Percentiles rank a stretch among this genome's conserved stretches.
These are phyloP conservation scores for Pseudolaguvia tuberculata DNA, from an alignment of 2,113 vertebrate species.

Conservation along the genomic window DNA sequence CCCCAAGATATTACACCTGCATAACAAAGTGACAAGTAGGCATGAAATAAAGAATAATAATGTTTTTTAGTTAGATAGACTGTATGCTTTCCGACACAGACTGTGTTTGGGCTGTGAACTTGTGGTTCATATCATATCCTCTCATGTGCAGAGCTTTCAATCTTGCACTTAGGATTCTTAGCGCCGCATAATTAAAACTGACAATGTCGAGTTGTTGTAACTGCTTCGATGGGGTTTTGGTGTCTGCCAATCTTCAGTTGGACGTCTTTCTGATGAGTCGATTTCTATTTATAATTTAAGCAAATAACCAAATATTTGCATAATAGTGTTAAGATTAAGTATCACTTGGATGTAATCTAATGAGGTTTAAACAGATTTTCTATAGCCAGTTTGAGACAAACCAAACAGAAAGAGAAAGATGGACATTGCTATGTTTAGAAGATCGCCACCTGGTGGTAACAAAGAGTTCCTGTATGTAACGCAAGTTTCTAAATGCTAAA, in stretches of 20 bases:
- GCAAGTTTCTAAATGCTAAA: background rate
- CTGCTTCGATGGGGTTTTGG: conserved; percentile 22
- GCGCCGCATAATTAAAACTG: conserved; percentile 47
- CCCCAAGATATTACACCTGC: background rate
- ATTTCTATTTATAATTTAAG: conserved; percentile 16
- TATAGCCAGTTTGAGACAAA: background rate
- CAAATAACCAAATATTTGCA: conserved; percentile 1
- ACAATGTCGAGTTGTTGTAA: conserved; percentile 41
- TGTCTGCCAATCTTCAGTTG: conserved; percentile 16
- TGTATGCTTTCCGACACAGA: conserved; percentile 4
- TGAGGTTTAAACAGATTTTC: conserved; percentile 21
- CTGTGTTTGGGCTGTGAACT: conserved; percentile 26
- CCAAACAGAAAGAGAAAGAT: background rate
- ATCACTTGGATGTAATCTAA: conserved; percentile 14
- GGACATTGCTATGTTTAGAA: conserved; percentile 27
- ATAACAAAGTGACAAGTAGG: background rate
- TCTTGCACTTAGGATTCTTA: conserved; percentile 43
- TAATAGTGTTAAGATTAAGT: conserved; percentile 12
- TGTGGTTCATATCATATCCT: conserved; percentile 40
- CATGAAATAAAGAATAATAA: background rate
- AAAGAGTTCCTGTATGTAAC: background rate
- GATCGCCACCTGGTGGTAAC: conserved; percentile 43
- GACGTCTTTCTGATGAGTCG: background rate
- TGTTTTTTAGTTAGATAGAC: background rate
- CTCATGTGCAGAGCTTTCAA: conserved; percentile 25